Evolutionary conservation across 2,888 invertebrate genomes (phyloP).

Genomic region (Apodemia duryi): DNA sequence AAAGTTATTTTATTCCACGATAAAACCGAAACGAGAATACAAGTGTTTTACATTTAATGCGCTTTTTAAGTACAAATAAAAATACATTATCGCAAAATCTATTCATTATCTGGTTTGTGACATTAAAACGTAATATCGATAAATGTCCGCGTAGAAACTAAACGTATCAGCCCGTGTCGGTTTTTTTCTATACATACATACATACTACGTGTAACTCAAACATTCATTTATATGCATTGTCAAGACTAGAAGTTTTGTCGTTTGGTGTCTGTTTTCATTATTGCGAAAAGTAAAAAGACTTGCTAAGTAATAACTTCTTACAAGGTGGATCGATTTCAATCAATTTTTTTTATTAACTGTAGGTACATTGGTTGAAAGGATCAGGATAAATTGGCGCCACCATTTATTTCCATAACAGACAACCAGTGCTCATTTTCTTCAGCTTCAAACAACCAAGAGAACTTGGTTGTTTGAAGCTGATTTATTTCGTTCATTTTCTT

Average conservation of each 20-base stretch:
- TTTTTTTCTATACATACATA: neutral
- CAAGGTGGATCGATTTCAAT: too few species aligned
- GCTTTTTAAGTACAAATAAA: conserved; percentile 2
- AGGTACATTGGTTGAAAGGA: too few species aligned
- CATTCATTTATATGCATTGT: neutral
- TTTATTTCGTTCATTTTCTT: too few species aligned
- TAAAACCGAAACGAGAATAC: neutral
- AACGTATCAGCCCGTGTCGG: conserved; percentile 25
- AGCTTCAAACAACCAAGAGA: too few species aligned
- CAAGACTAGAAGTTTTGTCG: too few species aligned
- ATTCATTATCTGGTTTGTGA: conserved; percentile 22
- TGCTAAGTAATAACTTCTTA: too few species aligned
- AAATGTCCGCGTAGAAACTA: conserved; percentile 32
- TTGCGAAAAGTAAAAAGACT: neutral
- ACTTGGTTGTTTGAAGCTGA: too few species aligned
- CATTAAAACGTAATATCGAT: conserved; percentile 22
- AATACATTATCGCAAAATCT: conserved; percentile 17
- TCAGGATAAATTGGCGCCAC: too few species aligned
- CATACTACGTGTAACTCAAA: neutral
- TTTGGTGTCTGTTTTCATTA: too few species aligned
- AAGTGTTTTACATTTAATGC: conserved; percentile 3
- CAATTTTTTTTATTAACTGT: too few species aligned
- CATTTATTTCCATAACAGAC: too few species aligned
- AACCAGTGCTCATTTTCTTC: too few species aligned
- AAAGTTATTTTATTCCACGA: neutral